Conservation (phyloP, 64 coral and sea anemone genomes). For the Pocillopora damicornis region DNA sequence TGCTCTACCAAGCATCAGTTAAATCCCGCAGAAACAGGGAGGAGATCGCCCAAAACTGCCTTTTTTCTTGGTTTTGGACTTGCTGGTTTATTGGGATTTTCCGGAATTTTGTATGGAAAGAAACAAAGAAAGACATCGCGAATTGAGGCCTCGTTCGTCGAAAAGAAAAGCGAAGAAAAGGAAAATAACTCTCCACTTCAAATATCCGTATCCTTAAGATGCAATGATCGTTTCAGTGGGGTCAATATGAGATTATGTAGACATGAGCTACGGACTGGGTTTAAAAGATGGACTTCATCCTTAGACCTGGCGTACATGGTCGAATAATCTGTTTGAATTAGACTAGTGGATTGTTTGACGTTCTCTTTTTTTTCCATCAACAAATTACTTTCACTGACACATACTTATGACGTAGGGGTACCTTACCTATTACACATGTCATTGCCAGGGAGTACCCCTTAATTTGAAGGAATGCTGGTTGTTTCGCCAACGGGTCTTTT, state of each 20-base stretch:
- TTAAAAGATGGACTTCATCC: not conserved
- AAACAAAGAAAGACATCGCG: not conserved
- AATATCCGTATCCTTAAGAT: slow-evolving; percentile 6
- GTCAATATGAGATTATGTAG: too few relatives aligned
- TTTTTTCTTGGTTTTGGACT: slow-evolving; percentile 24
- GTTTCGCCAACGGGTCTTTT: too few relatives aligned
- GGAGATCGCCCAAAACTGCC: not conserved
- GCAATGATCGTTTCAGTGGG: too few relatives aligned
- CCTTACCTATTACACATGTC: too few relatives aligned
- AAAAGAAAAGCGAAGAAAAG: not conserved
- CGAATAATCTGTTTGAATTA: too few relatives aligned
- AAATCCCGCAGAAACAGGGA: not conserved
- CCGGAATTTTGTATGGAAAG: slow-evolving; percentile 19
- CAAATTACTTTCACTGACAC: too few relatives aligned
- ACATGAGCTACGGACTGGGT: not conserved
- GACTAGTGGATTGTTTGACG: too few relatives aligned
- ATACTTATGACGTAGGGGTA: too few relatives aligned
- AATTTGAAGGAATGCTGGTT: too few relatives aligned
- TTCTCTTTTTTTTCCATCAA: too few relatives aligned
- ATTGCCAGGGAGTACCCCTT: too few relatives aligned
- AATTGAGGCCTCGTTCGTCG: not conserved
- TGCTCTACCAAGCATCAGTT: not conserved
- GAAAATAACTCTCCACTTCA: not conserved
- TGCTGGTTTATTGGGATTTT: slow-evolving; percentile 20
- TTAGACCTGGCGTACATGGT: not conserved